Evolutionary conservation across 2,113 vertebrate genomes (phyloP), one percentile per base, ranked within the genome.

Genomic region (Xiphorhynchus elegans): DNA sequence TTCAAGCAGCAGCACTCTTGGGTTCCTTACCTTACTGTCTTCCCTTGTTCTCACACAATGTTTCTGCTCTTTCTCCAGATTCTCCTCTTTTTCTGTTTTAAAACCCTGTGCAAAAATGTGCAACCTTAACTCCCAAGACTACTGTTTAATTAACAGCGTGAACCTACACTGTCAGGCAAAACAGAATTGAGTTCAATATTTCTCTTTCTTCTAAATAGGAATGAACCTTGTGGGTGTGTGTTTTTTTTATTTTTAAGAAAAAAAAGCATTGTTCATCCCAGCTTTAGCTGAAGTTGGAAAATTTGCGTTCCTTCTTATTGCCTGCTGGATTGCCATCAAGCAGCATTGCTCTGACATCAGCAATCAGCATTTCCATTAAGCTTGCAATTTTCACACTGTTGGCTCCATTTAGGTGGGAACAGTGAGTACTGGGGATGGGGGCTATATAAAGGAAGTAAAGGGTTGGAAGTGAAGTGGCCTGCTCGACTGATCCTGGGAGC

Each of bases 361-460:
- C 75, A 91, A 88, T 94, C 66, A 91, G 72, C 56, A 19, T 77
- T 95, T 77, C 85, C 92, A 86, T 91, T 95, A 85, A 88, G 78
- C 82, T 91, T 91, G 84, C 82, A 87, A 56, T 94, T 92, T 94
- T 85, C 93, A 78, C 89, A 62, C 87, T 13, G 2, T 64, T 91
- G 91, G 80, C 87, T 91, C 66, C 3, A 8, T 77, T 78, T 84
- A 46, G 84, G 53, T 56, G 59, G 91, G 84, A 96, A 76, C 93
- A 94, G 67, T 5, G 46, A 93, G 93, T 95, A 18, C 78, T 0
- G 6, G 81, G 67, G 33, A 33, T 76, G 40, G 50, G 78, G 74
- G 23, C 66, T 91, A 7, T 83, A 49, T 91, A 89, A 73, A 49
- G 89, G 29, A 90, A 90, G 77, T 28, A 5, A 79, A 90, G 70